phyloP scores from a whole-genome alignment of 2,888 invertebrate species.

The Melanophora roralis region DNA sequence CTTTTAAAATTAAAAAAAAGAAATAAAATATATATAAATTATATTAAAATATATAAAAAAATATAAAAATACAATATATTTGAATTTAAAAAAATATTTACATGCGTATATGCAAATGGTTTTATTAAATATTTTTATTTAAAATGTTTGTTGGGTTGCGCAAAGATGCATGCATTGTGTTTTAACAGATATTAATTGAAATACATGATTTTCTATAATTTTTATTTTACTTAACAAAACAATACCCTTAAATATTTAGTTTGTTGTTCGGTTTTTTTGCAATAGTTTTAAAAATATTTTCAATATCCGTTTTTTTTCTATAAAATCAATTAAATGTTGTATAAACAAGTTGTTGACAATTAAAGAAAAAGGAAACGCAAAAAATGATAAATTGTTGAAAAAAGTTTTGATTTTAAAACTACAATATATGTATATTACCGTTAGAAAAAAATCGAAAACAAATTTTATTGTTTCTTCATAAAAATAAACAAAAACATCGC shows the following conservation, averaged over 20 bases:
- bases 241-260: background rate
- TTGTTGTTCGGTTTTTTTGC: background rate
- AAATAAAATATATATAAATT: too few species aligned
- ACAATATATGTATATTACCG: conserved; percentile 3
- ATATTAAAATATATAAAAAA: too few species aligned
- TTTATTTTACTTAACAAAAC: conserved; percentile 1
- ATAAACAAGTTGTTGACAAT: conserved; percentile 28
- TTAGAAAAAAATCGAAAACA: background rate
- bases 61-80: too few species aligned
- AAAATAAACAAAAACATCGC: background rate
- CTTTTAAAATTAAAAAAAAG: too few species aligned
- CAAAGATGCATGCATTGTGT: background rate
- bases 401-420: background rate
- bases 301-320: background rate
- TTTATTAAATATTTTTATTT: too few species aligned
- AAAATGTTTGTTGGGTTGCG: conserved; percentile 20
- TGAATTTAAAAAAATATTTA: too few species aligned
- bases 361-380: background rate
- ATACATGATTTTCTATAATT: conserved; percentile 33
- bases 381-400: background rate
- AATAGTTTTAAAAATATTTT: conserved; percentile 15
- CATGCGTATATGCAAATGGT: too few species aligned
- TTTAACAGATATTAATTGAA: conserved; percentile 29
- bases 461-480: conserved; percentile 27
- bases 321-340: conserved; percentile 18